phyloP scores from a whole-genome alignment of 2,797 vertebrate genomes.

The Sebastes oblongus region DNA sequence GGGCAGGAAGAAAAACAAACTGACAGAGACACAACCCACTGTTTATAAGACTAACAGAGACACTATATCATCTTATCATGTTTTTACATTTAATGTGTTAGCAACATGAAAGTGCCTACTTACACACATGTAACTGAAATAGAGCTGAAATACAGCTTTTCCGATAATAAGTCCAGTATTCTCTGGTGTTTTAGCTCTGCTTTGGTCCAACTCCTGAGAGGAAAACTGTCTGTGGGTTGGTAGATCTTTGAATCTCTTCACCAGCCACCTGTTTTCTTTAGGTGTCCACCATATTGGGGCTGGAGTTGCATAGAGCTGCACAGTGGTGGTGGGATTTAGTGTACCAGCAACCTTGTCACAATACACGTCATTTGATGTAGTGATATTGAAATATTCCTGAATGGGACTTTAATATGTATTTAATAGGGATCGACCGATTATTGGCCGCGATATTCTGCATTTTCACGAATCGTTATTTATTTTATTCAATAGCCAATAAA shows the following conservation, averaged over 20 bases:
- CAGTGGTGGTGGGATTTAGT: not conserved
- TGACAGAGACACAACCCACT: not conserved
- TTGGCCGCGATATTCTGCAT: not conserved
- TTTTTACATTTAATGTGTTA: not conserved
- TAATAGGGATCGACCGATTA: not conserved
- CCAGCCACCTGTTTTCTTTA: not conserved
- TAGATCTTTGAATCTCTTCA: constrained; percentile 10
- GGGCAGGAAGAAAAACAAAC: not conserved
- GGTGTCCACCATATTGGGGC: not conserved
- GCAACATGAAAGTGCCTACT: not conserved
- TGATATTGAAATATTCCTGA: not conserved
- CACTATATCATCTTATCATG: not conserved
- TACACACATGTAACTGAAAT: not conserved
- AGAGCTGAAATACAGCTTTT: not conserved
- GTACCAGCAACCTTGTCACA: not conserved
- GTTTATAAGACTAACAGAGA: not conserved
- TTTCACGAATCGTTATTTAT: not conserved
- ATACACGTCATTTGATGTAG: not conserved
- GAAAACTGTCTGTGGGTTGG: not conserved
- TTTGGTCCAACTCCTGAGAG: not conserved
- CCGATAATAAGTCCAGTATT: not conserved
- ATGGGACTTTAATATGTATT: not conserved
- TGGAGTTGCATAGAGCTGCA: not conserved
- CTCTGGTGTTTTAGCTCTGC: constrained; percentile 28
- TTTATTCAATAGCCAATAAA: too few species aligned